Base-by-base conservation (phyloP, 2,113 vertebrate species). In the Dromaius novaehollandiae region DNA sequence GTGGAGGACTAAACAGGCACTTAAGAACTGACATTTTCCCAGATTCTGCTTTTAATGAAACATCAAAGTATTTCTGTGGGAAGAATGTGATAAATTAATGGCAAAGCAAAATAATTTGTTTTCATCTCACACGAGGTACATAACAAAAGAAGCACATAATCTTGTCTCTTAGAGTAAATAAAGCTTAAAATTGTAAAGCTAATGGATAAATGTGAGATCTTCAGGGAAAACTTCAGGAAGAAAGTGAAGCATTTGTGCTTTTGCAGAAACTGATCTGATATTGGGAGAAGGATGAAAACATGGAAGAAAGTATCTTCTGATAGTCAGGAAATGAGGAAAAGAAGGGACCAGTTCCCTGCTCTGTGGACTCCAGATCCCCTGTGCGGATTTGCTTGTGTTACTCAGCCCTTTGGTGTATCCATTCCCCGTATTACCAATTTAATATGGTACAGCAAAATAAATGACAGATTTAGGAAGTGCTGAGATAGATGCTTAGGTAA, bases 381-480 rank as follows among this genome's bases (percentile, higher is more conserved):
- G 13, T 17, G 53, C 8, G 1, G 68, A 25, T 5, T 38, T n/a
- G 78, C 89, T 89, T 82, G 75, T 77, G 71, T 80, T 95, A 53
- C 48, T 92, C 55, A 40, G 38, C 25, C 28, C 34, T 19, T 48
- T 25, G 32, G 48, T 73, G 7, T 58, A 69, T 42, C 50, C 55
- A 50, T 24, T 89, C 20, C 5, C 91, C 71, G 15, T 77, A 73
- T 89, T 80, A 86, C 30, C 93, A 83, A 91, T 91, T 91, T 86
- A 63, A 74, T 28, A 11, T 13, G 48, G 36, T 8, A 4, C 87
- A 86, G 85, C 22, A 89, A 91, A 63, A 81, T 53, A 95, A 93
- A 88, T 83, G 91, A 81, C 84, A 92, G 70, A 85, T 96, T 96
- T 89, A 91, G 83, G 74, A 88, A 89, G 81, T 77, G 53, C 81